Base-by-base conservation (phyloP, 2,888 invertebrate species). In the Ceriagrion tenellum region DNA sequence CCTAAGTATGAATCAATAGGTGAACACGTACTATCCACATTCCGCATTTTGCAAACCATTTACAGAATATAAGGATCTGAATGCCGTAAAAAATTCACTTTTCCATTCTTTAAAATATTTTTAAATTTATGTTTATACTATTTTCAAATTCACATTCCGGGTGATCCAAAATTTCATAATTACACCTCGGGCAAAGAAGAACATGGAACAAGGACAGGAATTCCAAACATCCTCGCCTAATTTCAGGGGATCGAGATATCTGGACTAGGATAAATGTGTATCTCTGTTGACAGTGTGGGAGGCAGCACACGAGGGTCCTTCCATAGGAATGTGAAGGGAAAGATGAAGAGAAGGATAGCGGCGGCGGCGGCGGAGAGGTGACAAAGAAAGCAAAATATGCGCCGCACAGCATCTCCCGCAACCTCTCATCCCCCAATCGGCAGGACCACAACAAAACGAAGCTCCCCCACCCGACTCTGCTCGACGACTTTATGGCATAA, bases 401-500 rank as follows among this genome's bases (percentile, higher is more conserved):
- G 10, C 26, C 2, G 23, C 8, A 20, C 30, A 18, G 30, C 10
- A 35, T 81, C 81, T 35, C 35, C 35, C 81, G 30, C 4, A 69
- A n/a, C 81, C 81, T 13, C 13, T 13, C 81, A 35, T 23, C 10
- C 30, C 30, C 30, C 81, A n/a, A 81, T 81, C 81, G 81, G 35
- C 26, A 81, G n/a, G 47, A 93, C 93, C 63, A 40, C 69, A 63
- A 40, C 47, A 69, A 23, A n/a, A 55, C 55, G 10, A 8, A 26
- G 12, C 69, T 13, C 40, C 59, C 55, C 88, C 2, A 2, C 47
- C 47, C 47, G 2, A 47, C 47, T 8, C 35, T 1, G 56, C n/a
- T 91, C 63, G 16, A 74, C 81, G 93, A 93, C 91, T 63, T 81
- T 35, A 91, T 40, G 93, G 47, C 23, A 69, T 30, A 69, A 91